Base-by-base conservation (phyloP, 2,797 vertebrate genomes). In the Microchirus variegatus region DNA sequence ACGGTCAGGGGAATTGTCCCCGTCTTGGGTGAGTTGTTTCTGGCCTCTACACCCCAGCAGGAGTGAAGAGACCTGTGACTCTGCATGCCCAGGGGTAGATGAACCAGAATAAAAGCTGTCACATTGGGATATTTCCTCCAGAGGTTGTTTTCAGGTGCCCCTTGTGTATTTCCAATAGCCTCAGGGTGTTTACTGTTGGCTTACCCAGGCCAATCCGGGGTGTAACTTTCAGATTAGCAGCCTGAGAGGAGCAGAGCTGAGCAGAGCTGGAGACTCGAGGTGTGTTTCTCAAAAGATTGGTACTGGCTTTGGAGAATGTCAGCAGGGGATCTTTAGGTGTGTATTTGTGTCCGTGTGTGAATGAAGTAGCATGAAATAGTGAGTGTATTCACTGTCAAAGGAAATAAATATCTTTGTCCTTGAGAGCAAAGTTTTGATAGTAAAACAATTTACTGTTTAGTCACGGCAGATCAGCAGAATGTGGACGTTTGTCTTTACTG, bases 201-300 rank as follows among this genome's bases (percentile, higher is more conserved):
- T 76, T 67, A 80, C 40, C 36, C 53, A 5, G 41, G 31, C 51
- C 55, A 65, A 65, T 60, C 49, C 59, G 36, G 18, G 38, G 55
- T 70, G 63, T 73, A 70, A 70, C 41, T 70, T 66, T 53, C 48
- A 68, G 55, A 83, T 80, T 72, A 80, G 42, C 54, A 80, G 19
- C 11, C 38, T 2, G 36, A 12, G 47, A 67, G 48, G 48, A 69
- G 46, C 11, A 36, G 35, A 71, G 52, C 26, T 1, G 22, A 60
- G 63, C 4, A 11, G 45, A 70, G 51, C 52, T n/a, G 10, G 62
- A 43, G 55, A 50, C 54, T 61, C 64, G 42, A 56, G 17, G 49
- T 43, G 41, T 53, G 62, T 62, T 53, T 72, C 42, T 73, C 52
- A 40, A 19, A 44, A 68, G 72, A 75, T 78, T 70, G 66, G 50